phyloP scores from a whole-genome alignment of 2,113 vertebrate genomes.

The Machaerirhynchus nigripectus region DNA sequence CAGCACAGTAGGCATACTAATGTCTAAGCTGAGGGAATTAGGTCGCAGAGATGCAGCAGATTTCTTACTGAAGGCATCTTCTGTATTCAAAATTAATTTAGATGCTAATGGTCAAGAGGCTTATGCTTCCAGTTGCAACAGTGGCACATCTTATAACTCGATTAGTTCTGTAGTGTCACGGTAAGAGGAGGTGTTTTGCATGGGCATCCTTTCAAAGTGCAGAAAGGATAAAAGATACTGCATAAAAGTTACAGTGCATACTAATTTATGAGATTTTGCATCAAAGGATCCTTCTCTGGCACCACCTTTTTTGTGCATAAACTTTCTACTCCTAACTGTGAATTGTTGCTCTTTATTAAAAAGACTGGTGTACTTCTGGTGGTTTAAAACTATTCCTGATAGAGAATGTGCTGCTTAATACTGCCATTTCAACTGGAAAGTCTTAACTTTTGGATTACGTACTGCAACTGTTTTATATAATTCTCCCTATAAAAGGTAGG shows the following conservation, averaged over 20 bases:
- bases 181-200: conserved; percentile 69
- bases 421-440: conserved; percentile 59
- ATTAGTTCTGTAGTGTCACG: conserved; percentile 97
- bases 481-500: conserved; percentile 10
- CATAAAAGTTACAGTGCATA: background rate
- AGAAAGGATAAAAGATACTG: background rate
- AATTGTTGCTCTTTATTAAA: conserved; percentile 47
- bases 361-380: conserved; percentile 48
- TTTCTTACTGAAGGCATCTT: conserved; percentile 89
- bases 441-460: conserved; percentile 45
- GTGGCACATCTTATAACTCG: conserved; percentile 94
- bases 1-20: conserved; percentile 89
- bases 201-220: conserved; percentile 8
- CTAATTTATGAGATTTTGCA: background rate
- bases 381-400: conserved; percentile 32
- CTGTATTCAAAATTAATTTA: conserved; percentile 89
- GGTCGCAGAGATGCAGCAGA: conserved; percentile 94
- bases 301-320: conserved; percentile 35
- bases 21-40: conserved; percentile 91
- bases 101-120: conserved; percentile 81
- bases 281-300: background rate
- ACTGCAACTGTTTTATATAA: conserved; percentile 48
- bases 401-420: conserved; percentile 69
- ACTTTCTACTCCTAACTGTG: conserved; percentile 54
- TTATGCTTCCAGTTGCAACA: conserved; percentile 89